A percentile compares a stretch with the other conserved stretches of the same genome.
Conservation (phyloP, 2,113 vertebrate species). For the Thalassoma bifasciatum region DNA sequence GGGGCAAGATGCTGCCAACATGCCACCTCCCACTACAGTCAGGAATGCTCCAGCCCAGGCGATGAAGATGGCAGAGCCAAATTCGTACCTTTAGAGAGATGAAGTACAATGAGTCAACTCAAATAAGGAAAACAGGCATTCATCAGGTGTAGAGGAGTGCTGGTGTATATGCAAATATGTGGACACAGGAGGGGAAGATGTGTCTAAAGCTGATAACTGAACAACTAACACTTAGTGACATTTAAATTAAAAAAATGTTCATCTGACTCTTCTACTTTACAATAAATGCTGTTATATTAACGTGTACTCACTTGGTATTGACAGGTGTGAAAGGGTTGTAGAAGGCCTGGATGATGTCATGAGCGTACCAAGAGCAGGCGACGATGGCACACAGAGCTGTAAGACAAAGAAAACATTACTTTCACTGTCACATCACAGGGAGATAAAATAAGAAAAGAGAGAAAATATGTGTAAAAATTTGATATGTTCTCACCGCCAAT, state of each 20-base stretch:
- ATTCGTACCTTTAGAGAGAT: constrained; percentile 85
- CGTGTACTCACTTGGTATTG: constrained; percentile 87
- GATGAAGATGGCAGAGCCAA: constrained; percentile 90
- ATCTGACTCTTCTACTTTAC: background rate
- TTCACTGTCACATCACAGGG: background rate
- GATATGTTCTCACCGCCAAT: constrained; percentile 81
- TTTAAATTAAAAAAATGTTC: background rate
- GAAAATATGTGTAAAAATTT: background rate
- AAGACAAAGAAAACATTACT: background rate
- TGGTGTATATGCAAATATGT: constrained; percentile 10
- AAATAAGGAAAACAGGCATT: background rate
- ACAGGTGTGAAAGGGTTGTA: constrained; percentile 84
- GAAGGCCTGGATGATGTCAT: constrained; percentile 88
- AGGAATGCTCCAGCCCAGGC: constrained; percentile 89
- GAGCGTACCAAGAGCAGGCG: constrained; percentile 88
- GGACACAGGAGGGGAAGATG: background rate
- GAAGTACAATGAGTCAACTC: background rate
- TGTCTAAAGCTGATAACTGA: background rate
- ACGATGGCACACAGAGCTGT: constrained; percentile 84
- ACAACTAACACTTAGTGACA: background rate
- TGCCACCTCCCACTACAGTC: constrained; percentile 83
- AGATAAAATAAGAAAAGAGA: background rate
- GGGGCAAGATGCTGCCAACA: constrained; percentile 88
- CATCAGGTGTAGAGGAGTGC: background rate
- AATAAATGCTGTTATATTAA: background rate